Conservation (phyloP, 2,888 invertebrate genomes). For the Mesorhabditis belari region DNA sequence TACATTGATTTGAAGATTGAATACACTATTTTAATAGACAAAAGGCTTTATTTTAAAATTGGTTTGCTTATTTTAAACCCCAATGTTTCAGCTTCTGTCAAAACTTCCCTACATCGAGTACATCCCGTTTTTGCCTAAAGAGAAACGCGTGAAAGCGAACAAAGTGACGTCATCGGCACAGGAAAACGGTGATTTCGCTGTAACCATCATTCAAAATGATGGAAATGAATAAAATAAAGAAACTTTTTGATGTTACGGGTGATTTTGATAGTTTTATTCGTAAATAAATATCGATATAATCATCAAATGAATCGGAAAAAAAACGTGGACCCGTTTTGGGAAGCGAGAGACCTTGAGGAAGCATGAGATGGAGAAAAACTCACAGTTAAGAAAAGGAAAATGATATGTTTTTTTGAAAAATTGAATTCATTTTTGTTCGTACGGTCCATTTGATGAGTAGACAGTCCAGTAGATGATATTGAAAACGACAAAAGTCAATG, state of each 20-base stretch:
- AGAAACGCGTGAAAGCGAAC: constrained; percentile 23
- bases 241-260: too few species aligned
- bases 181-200: too few species aligned
- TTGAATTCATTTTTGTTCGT: background rate
- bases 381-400: too few species aligned
- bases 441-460: constrained; percentile 14
- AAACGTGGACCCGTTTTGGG: too few species aligned
- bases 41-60: background rate
- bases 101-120: constrained; percentile 28
- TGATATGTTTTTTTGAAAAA: background rate
- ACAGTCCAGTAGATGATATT: constrained; percentile 33
- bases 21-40: background rate
- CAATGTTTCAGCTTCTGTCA: background rate
- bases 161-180: too few species aligned
- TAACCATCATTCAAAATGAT: too few species aligned
- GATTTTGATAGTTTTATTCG: too few species aligned
- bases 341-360: too few species aligned
- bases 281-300: too few species aligned
- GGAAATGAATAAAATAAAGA: too few species aligned
- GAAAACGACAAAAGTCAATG: constrained; percentile 35
- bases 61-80: too few species aligned
- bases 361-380: background rate
- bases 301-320: too few species aligned
- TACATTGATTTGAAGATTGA: background rate
- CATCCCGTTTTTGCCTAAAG: constrained; percentile 41